These are phyloP conservation scores for Micromesistius poutassou DNA, from an alignment of 2,797 vertebrate genomes.

Conservation along the genomic window DNA sequence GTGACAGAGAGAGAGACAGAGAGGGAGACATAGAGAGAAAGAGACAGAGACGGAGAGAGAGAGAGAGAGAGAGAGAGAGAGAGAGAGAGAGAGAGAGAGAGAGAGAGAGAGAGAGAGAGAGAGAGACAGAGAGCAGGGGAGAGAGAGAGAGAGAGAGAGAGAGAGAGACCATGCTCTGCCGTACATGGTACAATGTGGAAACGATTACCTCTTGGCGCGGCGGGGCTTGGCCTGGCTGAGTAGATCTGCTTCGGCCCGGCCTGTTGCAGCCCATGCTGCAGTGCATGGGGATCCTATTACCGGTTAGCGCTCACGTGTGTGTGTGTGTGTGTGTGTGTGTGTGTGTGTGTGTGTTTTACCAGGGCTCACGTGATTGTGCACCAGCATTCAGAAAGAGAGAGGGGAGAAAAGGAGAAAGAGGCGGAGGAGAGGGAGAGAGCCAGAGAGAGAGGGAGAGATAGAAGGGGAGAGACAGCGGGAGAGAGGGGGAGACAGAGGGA, in stretches of 20 bases:
- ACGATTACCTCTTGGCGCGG: constrained; percentile 62
- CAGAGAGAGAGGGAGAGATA: too few species aligned
- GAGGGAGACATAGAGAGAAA: constrained; percentile 32
- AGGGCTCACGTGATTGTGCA: background rate
- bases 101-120: constrained; percentile 20
- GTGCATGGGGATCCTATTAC: constrained; percentile 36
- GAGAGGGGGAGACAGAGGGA: too few species aligned
- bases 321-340: too few species aligned
- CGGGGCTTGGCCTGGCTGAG: constrained; percentile 30
- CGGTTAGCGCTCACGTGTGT: too few species aligned
- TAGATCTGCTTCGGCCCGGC: constrained; percentile 42
- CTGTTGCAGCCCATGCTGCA: constrained; percentile 29
- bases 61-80: constrained; percentile 5
- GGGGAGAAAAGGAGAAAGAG: constrained; percentile 19
- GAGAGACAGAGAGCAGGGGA: constrained; percentile 28
- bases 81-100: constrained; percentile 37
- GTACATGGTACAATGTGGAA: constrained; percentile 64
- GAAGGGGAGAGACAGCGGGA: too few species aligned
- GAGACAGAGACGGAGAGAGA: too few species aligned
- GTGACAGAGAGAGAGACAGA: constrained; percentile 1
- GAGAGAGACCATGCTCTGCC: constrained; percentile 32
- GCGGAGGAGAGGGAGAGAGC: constrained; percentile 10
- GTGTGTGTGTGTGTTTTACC: constrained; percentile 13
- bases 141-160: constrained; percentile 19
- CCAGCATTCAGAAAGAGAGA: too few species aligned